These are phyloP conservation scores for Sarcoramphus papa DNA, from an alignment of 2,797 vertebrate genomes.

Conservation along the genomic window DNA sequence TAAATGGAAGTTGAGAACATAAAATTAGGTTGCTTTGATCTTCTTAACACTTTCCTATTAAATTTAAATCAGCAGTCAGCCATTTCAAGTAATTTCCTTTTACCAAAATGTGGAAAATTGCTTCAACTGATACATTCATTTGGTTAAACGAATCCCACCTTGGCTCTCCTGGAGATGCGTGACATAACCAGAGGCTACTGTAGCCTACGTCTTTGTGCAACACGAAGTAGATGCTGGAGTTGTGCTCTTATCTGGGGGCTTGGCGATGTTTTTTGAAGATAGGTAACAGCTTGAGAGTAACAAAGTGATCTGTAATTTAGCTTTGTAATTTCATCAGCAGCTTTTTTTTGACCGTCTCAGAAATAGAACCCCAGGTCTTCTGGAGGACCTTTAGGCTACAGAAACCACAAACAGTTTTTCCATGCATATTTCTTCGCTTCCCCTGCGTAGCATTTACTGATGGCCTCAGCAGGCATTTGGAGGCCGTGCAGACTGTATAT, in stretches of 20 bases:
- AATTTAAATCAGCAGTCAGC: not conserved
- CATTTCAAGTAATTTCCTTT: not conserved
- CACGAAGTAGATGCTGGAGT: not conserved
- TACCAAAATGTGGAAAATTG: not conserved
- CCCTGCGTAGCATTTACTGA: not conserved
- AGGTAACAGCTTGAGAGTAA: not conserved
- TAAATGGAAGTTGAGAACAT: not conserved
- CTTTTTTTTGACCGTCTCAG: not conserved
- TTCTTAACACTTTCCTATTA: not conserved
- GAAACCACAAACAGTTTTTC: not conserved
- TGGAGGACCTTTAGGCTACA: not conserved
- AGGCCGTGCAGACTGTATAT: not conserved
- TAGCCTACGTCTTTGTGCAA: not conserved
- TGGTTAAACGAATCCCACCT: not conserved
- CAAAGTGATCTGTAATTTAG: not conserved
- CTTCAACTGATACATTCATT: not conserved
- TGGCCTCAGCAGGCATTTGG: not conserved
- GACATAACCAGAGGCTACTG: not conserved
- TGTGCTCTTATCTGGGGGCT: not conserved
- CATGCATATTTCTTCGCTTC: not conserved
- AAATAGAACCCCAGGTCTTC: not conserved
- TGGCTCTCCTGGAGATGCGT: not conserved
- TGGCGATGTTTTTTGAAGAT: not conserved
- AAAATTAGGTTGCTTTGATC: slow-evolving; percentile 12
- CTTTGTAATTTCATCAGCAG: not conserved